phyloP scores from a whole-genome alignment of 2,113 vertebrate species.

The Lasiurus cinereus region DNA sequence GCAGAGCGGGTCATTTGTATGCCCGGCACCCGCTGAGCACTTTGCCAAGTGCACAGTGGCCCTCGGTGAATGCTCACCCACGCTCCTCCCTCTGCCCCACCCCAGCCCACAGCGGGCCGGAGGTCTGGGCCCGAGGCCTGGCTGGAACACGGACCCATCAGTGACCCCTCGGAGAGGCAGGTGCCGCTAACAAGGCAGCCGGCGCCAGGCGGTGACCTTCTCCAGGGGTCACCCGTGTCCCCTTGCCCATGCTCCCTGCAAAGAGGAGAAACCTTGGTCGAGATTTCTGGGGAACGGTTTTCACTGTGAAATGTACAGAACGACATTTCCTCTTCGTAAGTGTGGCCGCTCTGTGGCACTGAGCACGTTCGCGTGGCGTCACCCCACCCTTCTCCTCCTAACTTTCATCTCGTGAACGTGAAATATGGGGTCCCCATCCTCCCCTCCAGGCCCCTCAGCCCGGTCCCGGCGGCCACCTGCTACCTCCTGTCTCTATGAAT shows the following conservation, averaged over 20 bases:
- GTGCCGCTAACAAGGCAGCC: neutral
- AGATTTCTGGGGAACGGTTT: neutral
- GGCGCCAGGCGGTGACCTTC: neutral
- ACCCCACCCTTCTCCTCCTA: neutral
- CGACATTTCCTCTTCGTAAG: neutral
- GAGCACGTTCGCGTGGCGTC: neutral
- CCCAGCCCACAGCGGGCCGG: neutral
- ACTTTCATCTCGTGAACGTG: neutral
- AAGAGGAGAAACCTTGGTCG: neutral
- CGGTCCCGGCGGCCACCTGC: neutral
- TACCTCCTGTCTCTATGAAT: neutral
- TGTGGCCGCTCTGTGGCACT: neutral
- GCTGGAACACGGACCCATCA: neutral
- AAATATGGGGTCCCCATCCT: neutral
- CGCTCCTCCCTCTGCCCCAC: neutral
- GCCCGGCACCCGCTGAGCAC: constrained; percentile 18
- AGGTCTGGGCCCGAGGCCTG: neutral
- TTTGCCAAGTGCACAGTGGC: neutral
- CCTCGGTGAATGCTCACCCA: neutral
- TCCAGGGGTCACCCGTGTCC: neutral
- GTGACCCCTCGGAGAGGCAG: neutral
- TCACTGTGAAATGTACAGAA: neutral
- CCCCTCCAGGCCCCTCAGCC: neutral
- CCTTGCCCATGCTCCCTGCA: constrained; percentile 1
- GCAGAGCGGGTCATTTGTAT: constrained; percentile 15